phyloP scores from a whole-genome alignment of 1,140 invertebrate genomes.

The Drosophila ironensis region DNA sequence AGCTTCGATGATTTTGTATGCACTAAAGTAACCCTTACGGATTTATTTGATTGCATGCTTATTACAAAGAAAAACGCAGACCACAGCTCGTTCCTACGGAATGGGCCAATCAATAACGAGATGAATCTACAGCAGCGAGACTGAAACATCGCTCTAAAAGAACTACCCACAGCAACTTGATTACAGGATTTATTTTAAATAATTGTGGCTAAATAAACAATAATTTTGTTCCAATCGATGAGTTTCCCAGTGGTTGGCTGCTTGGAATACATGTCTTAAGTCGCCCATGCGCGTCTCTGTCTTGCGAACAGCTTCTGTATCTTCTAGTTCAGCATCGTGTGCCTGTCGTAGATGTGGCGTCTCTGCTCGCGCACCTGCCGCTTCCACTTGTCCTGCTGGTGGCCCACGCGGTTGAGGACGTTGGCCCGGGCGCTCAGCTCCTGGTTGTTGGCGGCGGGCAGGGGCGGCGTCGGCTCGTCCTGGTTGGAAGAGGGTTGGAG shows the following conservation, averaged over 20 bases:
- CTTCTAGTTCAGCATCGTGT: conserved; percentile 97
- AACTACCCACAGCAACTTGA: no score
- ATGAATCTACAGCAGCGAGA: no score
- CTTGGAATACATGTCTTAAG: conserved; percentile 63
- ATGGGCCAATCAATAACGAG: no score
- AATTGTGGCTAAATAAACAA: conserved; percentile 49
- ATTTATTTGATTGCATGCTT: no score
- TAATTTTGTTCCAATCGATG: conserved; percentile 60
- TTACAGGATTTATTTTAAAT: conserved; percentile 50
- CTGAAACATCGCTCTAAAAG: no score
- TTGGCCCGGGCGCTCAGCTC: conserved; percentile 89
- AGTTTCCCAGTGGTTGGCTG: conserved; percentile 30
- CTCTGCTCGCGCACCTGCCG: conserved; percentile 97
- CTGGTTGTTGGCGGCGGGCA: conserved; percentile 84
- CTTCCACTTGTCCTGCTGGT: conserved; percentile 99
- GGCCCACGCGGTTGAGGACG: conserved; percentile 96
- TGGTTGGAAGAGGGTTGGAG: conserved; percentile 62
- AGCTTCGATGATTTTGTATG: no score
- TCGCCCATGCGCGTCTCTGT: conserved; percentile 28
- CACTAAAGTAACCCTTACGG: no score
- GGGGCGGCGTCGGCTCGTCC: conserved; percentile 85
- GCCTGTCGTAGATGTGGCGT: conserved; percentile 97
- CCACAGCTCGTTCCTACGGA: no score
- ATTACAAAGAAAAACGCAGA: no score
- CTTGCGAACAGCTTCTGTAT: neutral